phyloP scores from a whole-genome alignment of 1,140 invertebrate species.

The Paramacrobiotus metropolitanus region DNA sequence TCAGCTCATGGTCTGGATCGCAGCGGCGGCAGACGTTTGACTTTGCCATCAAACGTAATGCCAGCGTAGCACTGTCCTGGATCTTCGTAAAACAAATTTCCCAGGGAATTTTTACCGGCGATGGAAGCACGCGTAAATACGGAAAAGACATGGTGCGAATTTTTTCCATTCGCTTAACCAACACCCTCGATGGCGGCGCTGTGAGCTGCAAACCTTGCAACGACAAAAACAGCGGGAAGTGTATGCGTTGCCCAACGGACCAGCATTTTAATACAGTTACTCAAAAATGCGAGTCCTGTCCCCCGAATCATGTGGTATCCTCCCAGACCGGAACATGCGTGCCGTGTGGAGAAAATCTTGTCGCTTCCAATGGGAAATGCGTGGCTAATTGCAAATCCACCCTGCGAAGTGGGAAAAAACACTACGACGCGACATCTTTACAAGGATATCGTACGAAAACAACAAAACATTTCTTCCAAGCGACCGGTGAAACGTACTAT shows the following conservation, averaged over 20 bases:
- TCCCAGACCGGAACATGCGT: constrained; percentile 24
- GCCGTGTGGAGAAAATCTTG: constrained; percentile 26
- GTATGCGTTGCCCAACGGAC: constrained; percentile 12
- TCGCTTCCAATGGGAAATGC: constrained; percentile 16
- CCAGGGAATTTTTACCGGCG: too few relatives aligned
- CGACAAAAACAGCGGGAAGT: constrained; percentile 17
- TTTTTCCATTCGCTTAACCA: constrained; percentile 33
- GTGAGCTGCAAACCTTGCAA: constrained; percentile 30
- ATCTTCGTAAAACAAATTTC: constrained; percentile 31
- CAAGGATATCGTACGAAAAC: background rate
- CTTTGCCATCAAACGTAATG: constrained; percentile 25
- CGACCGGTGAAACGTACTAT: constrained; percentile 30
- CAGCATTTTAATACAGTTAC: constrained; percentile 16
- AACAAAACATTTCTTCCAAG: constrained; percentile 6
- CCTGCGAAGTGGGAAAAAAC: constrained; percentile 14
- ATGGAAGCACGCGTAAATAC: constrained; percentile 10
- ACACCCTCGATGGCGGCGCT: constrained; percentile 33
- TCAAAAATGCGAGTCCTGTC: constrained; percentile 25
- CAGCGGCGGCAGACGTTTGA: constrained; percentile 20
- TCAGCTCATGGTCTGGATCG: constrained; percentile 23
- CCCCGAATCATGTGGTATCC: constrained; percentile 26
- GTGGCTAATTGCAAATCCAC: constrained; percentile 17
- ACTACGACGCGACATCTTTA: constrained; percentile 24
- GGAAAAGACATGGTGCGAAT: constrained; percentile 27
- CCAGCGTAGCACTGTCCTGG: constrained; percentile 30